Conservation (phyloP, 64 coral and sea anemone genomes). For the Exaiptasia diaphana region DNA sequence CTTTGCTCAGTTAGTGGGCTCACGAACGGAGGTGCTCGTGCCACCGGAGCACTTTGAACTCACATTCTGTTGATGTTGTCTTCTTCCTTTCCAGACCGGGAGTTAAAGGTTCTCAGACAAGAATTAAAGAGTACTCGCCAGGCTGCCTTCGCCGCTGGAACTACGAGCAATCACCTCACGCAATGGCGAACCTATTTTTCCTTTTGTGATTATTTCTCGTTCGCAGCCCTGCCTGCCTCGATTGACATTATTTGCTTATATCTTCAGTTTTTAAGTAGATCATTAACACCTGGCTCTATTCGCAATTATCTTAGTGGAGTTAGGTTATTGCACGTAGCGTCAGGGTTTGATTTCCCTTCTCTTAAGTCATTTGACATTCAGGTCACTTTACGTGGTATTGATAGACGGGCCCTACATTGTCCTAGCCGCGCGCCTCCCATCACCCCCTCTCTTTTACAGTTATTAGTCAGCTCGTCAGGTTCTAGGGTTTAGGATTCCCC, state of each 20-base stretch:
- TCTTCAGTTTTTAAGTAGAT: conserved; percentile 7
- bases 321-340: conserved; percentile 1
- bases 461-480: too few species aligned
- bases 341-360: neutral
- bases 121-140: neutral
- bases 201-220: conserved; percentile 10
- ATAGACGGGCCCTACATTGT: neutral
- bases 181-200: conserved; percentile 11
- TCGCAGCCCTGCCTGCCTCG: neutral
- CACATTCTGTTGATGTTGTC: neutral
- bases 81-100: neutral
- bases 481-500: neutral
- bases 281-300: neutral
- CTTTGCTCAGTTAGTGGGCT: neutral
- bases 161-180: conserved; percentile 4
- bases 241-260: neutral
- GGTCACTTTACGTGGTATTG: neutral
- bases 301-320: conserved; percentile 29
- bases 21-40: neutral
- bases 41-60: neutral
- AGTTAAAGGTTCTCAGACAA: neutral
- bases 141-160: conserved; percentile 2
- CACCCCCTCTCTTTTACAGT: neutral
- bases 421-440: neutral
- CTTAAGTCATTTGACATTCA: neutral